Base-by-base conservation (phyloP, 2,888 invertebrate species). In the Heteromurus nitidus region DNA sequence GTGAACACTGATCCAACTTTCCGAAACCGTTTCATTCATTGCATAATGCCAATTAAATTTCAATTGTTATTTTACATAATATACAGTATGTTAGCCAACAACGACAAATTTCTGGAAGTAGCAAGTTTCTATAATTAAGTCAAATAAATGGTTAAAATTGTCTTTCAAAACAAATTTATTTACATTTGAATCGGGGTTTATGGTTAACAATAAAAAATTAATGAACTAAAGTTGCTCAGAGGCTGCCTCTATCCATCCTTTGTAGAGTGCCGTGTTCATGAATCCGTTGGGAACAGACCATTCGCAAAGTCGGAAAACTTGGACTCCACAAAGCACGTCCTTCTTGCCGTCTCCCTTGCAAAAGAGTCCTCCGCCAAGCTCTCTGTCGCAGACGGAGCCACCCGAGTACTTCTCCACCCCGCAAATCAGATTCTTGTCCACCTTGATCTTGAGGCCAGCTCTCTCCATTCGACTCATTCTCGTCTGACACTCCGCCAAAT, bases 351-450 rank as follows among this genome's bases (percentile, higher is more conserved):
- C 44, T 22, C 65, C 42, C 16, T 64, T 30, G 31, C 73, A 60
- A 28, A 73, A 30, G n/a, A 73, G 26, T 18, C 62, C 73, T 1
- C 73, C 73, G 5, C 73, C 73, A 16, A 62, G 16, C 18, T 47
- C 50, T 30, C 73, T 31, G 20, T 73, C 73, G 36, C 73, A 73
- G 2, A n/a, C 9, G 3, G 47, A 44, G 1, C 73, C 73, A 7
- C 73, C 73, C 16, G 62, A 62, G n/a, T 73, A 73, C 1, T 13
- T 50, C 28, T 73, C 73, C 13, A 73, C 73, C 0, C 62, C 73
- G 50, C 73, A 73, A 18, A 73, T 5, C 1, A 36, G 2, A 31
- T 36, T 16, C 0, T 22, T 9, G n/a, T 62, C 47, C 1, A 60
- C 2, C 11, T n/a, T 20, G 2, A 16, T n/a, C 24, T 58, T 20